Evolutionary conservation across 1,140 invertebrate species (phyloP), one percentile per base, ranked within the genome.

Genomic region (Drosophila pseudoobscura): DNA sequence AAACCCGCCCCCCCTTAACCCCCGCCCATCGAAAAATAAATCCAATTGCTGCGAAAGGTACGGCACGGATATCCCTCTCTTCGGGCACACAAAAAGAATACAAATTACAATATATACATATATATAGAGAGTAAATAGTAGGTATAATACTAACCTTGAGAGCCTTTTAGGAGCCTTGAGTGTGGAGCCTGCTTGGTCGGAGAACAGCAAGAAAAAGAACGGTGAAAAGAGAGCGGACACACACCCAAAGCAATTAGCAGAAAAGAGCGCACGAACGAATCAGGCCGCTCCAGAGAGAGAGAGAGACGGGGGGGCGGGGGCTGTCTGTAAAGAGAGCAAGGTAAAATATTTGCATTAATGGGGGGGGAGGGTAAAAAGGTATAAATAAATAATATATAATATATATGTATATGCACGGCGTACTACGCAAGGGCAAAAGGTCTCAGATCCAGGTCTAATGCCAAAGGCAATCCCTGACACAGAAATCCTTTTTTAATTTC

Each of bases 401-500:
- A 57, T 20, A 6, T 7, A 5, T 13, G n/a, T n/a, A 5, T 15
- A 20, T 26, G 26, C 4, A n/a, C 13, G 54, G 17, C 44, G 43
- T 17, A 47, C 43, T 49, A 72, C 50, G 35, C 49, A 43, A 55
- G 31, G 11, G 15, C 49, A 58, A 44, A 46, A 31, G 24, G 13
- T 15, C 13, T 39, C 35, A 13, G 35, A 39, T 39, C 11, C 35
- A 39, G 35, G 60, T 50, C 29, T 59, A 26, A 49, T 31, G 60
- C 35, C 51, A 68, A 39, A 17, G 39, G 45, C 46, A 56, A 61
- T 26, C 49, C 41, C 43, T 55, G 60, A 20, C 50, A 71, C 57
- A 69, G 52, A 82, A 85, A 87, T 87, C 78, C 74, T 82, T 87
- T 75, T 85, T 78, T 85, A 85, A 85, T 85, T 85, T 85, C 82